phyloP scores from a whole-genome alignment of 2,113 vertebrate genomes.

The Hucho hucho region DNA sequence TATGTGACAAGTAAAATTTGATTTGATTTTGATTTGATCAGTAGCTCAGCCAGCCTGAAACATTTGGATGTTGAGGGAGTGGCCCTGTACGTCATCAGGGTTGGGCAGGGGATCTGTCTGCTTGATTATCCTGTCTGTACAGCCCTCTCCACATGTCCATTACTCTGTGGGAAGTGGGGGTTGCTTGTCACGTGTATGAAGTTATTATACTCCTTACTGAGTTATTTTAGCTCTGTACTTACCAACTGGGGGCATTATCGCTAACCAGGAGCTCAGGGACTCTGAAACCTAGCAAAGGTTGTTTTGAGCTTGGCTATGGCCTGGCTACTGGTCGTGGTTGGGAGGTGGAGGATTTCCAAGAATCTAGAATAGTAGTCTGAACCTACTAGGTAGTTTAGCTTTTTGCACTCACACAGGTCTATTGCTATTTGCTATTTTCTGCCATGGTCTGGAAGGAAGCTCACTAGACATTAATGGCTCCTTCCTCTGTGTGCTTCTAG shows the following conservation, averaged over 20 bases:
- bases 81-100: slow-evolving; percentile 20
- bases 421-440: slow-evolving; percentile 22
- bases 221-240: slow-evolving; percentile 54
- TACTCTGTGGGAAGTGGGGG: slow-evolving; percentile 33
- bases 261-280: slow-evolving; percentile 54
- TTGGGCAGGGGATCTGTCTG: slow-evolving; percentile 7
- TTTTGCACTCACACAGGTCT: slow-evolving; percentile 18
- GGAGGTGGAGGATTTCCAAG: slow-evolving; percentile 29
- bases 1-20: too few species aligned
- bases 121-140: slow-evolving; percentile 6
- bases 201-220: slow-evolving; percentile 42
- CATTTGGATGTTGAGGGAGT: slow-evolving; percentile 9
- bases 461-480: slow-evolving; percentile 30
- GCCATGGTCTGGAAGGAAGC: slow-evolving; percentile 14
- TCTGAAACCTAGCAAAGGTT: slow-evolving; percentile 44
- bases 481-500: slow-evolving; percentile 19
- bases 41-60: slow-evolving; percentile 7
- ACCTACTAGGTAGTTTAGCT: slow-evolving; percentile 13
- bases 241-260: slow-evolving; percentile 56
- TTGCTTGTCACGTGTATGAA: slow-evolving; percentile 56
- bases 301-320: slow-evolving; percentile 27
- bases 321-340: slow-evolving; percentile 1
- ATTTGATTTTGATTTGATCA: not conserved
- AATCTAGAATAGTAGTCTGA: slow-evolving; percentile 26
- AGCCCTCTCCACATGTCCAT: slow-evolving; percentile 20